phyloP scores from a whole-genome alignment of 2,113 vertebrate species.

The Aegotheles bennettii region DNA sequence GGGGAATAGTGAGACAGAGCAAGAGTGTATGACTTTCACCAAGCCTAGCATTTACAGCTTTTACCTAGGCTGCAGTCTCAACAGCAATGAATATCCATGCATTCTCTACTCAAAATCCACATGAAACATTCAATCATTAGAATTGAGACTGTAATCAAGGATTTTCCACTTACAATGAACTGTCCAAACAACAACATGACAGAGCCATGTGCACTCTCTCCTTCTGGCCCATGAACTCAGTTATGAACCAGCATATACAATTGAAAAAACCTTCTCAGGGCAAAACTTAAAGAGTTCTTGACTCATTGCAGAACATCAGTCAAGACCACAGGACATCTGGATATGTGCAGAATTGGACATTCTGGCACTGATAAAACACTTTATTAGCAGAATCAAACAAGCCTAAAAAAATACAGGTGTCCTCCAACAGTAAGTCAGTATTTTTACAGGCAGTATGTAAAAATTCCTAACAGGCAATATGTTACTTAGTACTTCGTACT shows the following conservation, averaged over 20 bases:
- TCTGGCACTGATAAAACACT: neutral
- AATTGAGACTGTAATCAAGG: neutral
- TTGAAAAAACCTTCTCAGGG: neutral
- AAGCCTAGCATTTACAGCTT: neutral
- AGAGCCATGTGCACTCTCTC: neutral
- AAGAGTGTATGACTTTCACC: neutral
- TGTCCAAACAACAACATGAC: neutral
- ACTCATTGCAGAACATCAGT: neutral
- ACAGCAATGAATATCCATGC: neutral
- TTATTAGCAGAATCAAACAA: neutral
- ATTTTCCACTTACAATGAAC: neutral
- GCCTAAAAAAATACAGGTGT: neutral
- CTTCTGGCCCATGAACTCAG: neutral
- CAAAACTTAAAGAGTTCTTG: neutral
- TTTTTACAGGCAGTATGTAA: neutral
- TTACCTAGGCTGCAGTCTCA: neutral
- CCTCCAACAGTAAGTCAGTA: neutral
- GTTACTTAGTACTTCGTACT: neutral
- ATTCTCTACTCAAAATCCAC: neutral
- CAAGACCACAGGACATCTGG: neutral
- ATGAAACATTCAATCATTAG: neutral
- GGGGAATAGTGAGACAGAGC: neutral
- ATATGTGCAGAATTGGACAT: neutral
- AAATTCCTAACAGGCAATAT: neutral
- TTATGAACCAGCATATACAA: neutral